phyloP scores from a whole-genome alignment of 2,888 invertebrate genomes.

The Nudaria mundana region DNA sequence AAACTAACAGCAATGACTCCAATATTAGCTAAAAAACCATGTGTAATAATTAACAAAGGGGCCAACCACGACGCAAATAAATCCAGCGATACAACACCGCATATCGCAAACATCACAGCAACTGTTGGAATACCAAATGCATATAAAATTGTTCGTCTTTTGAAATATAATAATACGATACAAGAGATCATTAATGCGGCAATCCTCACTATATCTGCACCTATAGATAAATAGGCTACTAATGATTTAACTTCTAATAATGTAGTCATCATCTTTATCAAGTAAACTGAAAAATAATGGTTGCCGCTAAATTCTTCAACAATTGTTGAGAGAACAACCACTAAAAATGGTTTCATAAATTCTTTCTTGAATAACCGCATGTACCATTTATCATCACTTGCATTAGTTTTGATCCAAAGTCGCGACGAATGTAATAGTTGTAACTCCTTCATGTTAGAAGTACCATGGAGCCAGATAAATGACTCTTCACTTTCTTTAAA shows the following conservation, averaged over 20 bases:
- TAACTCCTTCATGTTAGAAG: conserved; percentile 33
- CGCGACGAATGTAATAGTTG: conserved; percentile 27
- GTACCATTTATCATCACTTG: conserved; percentile 10
- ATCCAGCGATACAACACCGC: conserved; percentile 29
- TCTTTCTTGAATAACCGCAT: conserved; percentile 31
- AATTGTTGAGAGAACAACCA: conserved; percentile 35
- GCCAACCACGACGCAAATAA: conserved; percentile 30
- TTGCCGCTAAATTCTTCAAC: conserved; percentile 41
- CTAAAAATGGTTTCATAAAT: conserved; percentile 37
- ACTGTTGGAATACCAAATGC: conserved; percentile 30
- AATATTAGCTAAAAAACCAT: conserved; percentile 34
- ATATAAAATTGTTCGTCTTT: conserved; percentile 40
- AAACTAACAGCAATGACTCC: conserved; percentile 39
- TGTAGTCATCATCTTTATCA: conserved; percentile 40
- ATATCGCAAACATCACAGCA: conserved; percentile 36
- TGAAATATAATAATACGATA: conserved; percentile 30
- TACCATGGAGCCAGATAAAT: conserved; percentile 39
- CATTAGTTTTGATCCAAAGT: conserved; percentile 12
- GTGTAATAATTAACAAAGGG: conserved; percentile 36
- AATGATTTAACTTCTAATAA: conserved; percentile 33
- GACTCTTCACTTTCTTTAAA: conserved; percentile 40
- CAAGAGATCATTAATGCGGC: conserved; percentile 33
- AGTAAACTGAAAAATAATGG: conserved; percentile 42
- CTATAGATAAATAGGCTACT: conserved; percentile 40
- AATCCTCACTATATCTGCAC: conserved; percentile 36